Conservation (phyloP, 2,113 vertebrate genomes). For the Nanger granti region DNA sequence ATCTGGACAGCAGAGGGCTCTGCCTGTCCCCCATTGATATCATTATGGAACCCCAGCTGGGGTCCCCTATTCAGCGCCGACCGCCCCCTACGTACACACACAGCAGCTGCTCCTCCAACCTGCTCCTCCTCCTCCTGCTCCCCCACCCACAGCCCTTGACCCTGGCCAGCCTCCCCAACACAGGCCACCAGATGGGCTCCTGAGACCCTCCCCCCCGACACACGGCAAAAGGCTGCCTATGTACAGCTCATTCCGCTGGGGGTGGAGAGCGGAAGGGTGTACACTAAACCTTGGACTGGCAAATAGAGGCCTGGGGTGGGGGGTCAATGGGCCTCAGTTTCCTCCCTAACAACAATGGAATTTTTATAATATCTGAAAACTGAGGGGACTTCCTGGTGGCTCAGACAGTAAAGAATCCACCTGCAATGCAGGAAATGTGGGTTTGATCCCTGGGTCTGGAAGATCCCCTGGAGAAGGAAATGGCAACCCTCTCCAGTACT, state of each 20-base stretch:
- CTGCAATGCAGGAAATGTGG: not conserved
- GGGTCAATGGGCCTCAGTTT: constrained; percentile 31
- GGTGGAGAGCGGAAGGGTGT: not conserved
- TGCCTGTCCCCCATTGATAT: constrained; percentile 51
- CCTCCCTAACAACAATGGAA: not conserved
- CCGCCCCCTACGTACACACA: not conserved
- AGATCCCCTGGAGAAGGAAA: not conserved
- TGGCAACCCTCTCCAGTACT: not conserved
- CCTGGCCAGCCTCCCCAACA: constrained; percentile 41
- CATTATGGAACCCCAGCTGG: constrained; percentile 57
- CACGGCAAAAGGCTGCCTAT: constrained; percentile 26
- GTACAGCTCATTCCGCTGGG: not conserved
- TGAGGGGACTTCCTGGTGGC: not conserved
- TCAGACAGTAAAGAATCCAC: not conserved
- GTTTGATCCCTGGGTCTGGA: not conserved
- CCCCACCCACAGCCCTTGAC: constrained; percentile 64
- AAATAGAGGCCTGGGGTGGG: not conserved
- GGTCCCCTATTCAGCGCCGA: constrained; percentile 63
- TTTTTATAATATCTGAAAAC: not conserved
- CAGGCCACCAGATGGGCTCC: constrained; percentile 70
- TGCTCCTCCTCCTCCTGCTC: constrained; percentile 26
- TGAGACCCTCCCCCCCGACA: constrained; percentile 33
- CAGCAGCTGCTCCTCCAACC: constrained; percentile 66
- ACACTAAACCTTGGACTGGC: not conserved
- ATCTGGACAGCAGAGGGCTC: constrained; percentile 49